Evolutionary conservation across 1,140 invertebrate genomes (phyloP), one percentile per base, ranked within the genome.

Genomic region (Drosophila ficusphila): DNA sequence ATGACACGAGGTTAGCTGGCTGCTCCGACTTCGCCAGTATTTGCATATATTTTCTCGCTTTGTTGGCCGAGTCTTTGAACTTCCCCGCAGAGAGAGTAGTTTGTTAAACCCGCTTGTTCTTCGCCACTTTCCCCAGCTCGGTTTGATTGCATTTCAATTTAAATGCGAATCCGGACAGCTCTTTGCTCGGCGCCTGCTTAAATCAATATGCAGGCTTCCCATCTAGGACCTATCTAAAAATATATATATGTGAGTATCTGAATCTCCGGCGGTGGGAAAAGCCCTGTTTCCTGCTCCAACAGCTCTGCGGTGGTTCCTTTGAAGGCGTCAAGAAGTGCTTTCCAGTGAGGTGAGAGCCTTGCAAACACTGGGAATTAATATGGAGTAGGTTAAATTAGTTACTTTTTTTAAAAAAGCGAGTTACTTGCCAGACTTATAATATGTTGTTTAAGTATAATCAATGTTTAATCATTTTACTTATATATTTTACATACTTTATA

Each of bases 41-140:
- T 73, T 73, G 69, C 69, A 73, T 73, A 73, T 64, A 53, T 69
- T 36, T 68, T 29, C 39, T 5, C 11, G 44, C 60, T 42, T 51
- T 68, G 67, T 44, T 36, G 14, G 4, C 21, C 23, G 27, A 54
- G 65, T 65, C 76, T 61, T 52, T 76, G 64, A 60, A 65, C 76
- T 67, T 48, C 39, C 11, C 19, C 9, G n/a, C n/a, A n/a, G n/a
- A 16, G 12, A 5, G 18, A n/a, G 49, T 4, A 36, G 21, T 69
- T 52, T 60, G 44, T 49, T 41, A 47, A 39, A 18, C 14, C 42
- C 44, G 65, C 49, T 54, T 53, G 29, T 39, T 53, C 57, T 5
- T 38, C 44, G 27, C 12, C 18, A 56, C 52, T 21, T 18, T 8
- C 8, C 5, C 14, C 12, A 44, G 2, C 19, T 48, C 41, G 46